phyloP scores from a whole-genome alignment of 2,797 vertebrate species.

The Nyctibius grandis region DNA sequence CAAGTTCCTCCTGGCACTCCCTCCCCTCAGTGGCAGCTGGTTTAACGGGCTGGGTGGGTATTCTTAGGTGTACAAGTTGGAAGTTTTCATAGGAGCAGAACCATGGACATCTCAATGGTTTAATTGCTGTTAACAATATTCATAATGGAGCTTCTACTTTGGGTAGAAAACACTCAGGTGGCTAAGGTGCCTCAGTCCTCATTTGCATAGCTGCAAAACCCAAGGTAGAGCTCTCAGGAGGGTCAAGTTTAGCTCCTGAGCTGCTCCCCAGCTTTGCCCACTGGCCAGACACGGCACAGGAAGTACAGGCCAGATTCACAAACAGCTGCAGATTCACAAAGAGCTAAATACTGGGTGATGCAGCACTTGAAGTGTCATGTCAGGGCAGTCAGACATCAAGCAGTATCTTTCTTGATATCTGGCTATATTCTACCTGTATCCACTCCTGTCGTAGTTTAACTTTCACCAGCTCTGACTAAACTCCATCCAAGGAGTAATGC shows the following conservation, averaged over 20 bases:
- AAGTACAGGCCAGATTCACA: neutral
- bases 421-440: neutral
- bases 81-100: neutral
- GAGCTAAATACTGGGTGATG: neutral
- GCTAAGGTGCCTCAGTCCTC: neutral
- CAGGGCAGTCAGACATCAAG: neutral
- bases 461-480: neutral
- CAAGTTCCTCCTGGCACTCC: neutral
- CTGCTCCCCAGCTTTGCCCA: neutral
- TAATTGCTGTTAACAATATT: neutral
- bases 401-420: no score
- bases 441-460: neutral
- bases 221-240: neutral
- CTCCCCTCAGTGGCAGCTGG: neutral
- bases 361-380: neutral
- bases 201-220: neutral
- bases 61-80: neutral
- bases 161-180: neutral
- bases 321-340: neutral
- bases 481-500: neutral
- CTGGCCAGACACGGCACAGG: rapidly evolving
- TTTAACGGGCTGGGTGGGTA: neutral
- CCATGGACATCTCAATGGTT: neutral
- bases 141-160: neutral
- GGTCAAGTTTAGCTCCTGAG: neutral